A percentile compares a stretch with the other conserved stretches of the same genome.
These are phyloP conservation scores for Guaruba guarouba DNA, from an alignment of 2,113 vertebrate genomes.

Conservation along the genomic window DNA sequence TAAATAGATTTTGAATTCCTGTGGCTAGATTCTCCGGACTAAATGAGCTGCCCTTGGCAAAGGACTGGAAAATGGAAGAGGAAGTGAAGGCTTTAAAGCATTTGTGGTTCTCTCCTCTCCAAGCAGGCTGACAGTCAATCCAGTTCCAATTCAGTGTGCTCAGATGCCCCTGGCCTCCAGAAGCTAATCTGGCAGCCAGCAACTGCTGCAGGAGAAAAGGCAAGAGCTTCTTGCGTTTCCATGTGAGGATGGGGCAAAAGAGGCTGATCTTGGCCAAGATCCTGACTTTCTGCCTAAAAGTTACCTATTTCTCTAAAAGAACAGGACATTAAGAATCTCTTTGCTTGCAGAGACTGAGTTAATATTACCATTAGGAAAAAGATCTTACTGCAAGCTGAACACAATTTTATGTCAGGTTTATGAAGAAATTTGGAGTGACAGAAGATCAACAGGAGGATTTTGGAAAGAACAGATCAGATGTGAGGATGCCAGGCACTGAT, in stretches of 20 bases:
- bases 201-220: background rate
- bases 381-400: background rate
- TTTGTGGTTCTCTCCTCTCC: slow-evolving; percentile 2
- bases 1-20: slow-evolving; percentile 52
- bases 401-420: background rate
- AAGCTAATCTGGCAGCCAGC: background rate
- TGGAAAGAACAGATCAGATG: background rate
- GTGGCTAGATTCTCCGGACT: slow-evolving; percentile 15
- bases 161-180: background rate
- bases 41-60: slow-evolving; percentile 33
- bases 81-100: slow-evolving; percentile 14
- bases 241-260: background rate
- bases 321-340: background rate
- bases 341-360: background rate
- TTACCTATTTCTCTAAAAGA: background rate
- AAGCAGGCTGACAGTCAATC: background rate
- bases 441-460: background rate
- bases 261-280: background rate
- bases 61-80: slow-evolving; percentile 31
- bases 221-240: background rate
- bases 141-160: background rate
- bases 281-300: background rate
- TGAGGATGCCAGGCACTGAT: background rate
- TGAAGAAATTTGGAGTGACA: background rate
- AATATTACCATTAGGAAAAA: background rate